A percentile compares a stretch with the other conserved stretches of the same genome.
Conservation (phyloP, 2,113 vertebrate species). For the Paralichthys olivaceus region DNA sequence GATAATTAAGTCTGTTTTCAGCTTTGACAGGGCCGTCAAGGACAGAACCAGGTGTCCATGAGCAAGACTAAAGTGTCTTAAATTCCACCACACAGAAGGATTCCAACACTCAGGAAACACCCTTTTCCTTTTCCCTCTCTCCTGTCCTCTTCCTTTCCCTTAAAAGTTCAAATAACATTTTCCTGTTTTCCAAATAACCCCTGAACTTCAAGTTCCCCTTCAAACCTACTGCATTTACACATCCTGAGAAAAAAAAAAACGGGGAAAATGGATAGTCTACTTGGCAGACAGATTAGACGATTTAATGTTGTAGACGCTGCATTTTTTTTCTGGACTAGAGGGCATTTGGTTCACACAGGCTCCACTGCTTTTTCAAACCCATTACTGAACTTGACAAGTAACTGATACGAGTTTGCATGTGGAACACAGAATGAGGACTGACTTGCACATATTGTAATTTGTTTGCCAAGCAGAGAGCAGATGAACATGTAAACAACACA, state of each 20-base stretch:
- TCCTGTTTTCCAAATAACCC: slow-evolving; percentile 65
- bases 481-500: slow-evolving; percentile 30
- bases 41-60: slow-evolving; percentile 10
- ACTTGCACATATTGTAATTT: background rate
- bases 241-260: slow-evolving; percentile 19
- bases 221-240: slow-evolving; percentile 46
- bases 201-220: slow-evolving; percentile 54
- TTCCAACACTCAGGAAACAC: slow-evolving; percentile 29
- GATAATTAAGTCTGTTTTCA: slow-evolving; percentile 34
- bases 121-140: slow-evolving; percentile 9
- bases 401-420: slow-evolving; percentile 20
- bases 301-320: slow-evolving; percentile 61
- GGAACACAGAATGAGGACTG: slow-evolving; percentile 1
- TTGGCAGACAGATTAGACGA: slow-evolving; percentile 51
- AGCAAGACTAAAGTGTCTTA: slow-evolving; percentile 3
- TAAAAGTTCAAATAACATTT: slow-evolving; percentile 47
- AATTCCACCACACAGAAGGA: background rate
- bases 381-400: slow-evolving; percentile 45
- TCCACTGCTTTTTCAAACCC: slow-evolving; percentile 38
- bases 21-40: slow-evolving; percentile 16
- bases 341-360: slow-evolving; percentile 40
- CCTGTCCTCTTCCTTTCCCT: slow-evolving; percentile 29
- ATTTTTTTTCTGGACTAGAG: slow-evolving; percentile 40
- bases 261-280: slow-evolving; percentile 31
- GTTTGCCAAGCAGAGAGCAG: slow-evolving; percentile 8